phyloP scores from a whole-genome alignment of 2,113 vertebrate genomes.

The Mesitornis unicolor region DNA sequence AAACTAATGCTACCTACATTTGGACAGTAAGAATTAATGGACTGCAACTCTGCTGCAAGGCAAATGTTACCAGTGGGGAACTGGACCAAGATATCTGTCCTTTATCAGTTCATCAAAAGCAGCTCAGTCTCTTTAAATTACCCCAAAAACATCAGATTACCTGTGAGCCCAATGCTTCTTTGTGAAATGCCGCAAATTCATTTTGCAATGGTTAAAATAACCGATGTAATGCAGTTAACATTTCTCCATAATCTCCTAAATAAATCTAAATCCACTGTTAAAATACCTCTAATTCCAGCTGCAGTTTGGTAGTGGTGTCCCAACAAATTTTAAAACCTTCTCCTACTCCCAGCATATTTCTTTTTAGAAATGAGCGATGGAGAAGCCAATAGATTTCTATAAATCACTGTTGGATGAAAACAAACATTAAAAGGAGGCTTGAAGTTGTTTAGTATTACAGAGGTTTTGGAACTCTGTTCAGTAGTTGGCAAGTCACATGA shows the following conservation, averaged over 20 bases:
- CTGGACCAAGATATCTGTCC: conserved; percentile 15
- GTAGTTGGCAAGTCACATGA: conserved; percentile 55
- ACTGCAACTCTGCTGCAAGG: background rate
- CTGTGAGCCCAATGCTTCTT: background rate
- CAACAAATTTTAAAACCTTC: background rate
- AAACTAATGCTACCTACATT: conserved; percentile 61
- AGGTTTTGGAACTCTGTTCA: conserved; percentile 59
- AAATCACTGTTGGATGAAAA: conserved; percentile 61
- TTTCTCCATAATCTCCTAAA: conserved; percentile 43
- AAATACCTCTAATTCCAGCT: conserved; percentile 38
- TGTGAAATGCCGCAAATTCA: background rate
- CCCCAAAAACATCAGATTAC: background rate
- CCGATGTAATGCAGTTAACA: background rate
- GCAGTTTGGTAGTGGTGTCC: conserved; percentile 9
- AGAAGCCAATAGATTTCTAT: conserved; percentile 52
- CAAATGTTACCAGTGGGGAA: background rate
- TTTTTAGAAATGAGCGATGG: conserved; percentile 42
- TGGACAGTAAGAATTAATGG: conserved; percentile 52
- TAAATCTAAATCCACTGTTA: conserved; percentile 44
- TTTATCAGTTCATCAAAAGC: conserved; percentile 19
- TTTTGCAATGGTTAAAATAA: conserved; percentile 20
- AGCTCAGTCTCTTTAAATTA: background rate
- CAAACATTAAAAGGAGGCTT: conserved; percentile 55
- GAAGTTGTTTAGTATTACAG: conserved; percentile 67
- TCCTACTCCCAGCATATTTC: conserved; percentile 1